A percentile compares a stretch with the other conserved stretches of the same genome.
Conservation (phyloP, 2,797 vertebrate genomes). For the Lagorchestes hirsutus region DNA sequence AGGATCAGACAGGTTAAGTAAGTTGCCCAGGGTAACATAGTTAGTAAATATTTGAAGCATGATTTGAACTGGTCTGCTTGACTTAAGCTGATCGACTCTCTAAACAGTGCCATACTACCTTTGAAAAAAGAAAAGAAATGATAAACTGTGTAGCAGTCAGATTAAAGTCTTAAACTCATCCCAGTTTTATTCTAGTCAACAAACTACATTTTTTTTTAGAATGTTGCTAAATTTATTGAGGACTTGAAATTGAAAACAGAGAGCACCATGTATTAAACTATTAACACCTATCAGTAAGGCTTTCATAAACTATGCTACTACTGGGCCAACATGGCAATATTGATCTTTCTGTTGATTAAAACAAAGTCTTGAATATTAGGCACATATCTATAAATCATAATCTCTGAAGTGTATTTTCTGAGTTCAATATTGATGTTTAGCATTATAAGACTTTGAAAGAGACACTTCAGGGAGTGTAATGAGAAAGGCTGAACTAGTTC, state of each 20-base stretch:
- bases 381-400: constrained; percentile 10
- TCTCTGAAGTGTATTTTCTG: not conserved
- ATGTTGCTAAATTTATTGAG: not conserved
- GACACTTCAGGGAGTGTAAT: not conserved
- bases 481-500: not conserved
- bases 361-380: constrained; percentile 24
- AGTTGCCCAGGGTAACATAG: not conserved
- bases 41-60: not conserved
- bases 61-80: not conserved
- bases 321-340: not conserved
- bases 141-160: not conserved
- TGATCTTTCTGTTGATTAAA: not conserved
- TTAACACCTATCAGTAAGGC: not conserved
- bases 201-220: not conserved
- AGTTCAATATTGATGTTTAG: not conserved
- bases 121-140: not conserved
- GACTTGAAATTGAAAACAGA: not conserved
- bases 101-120: not conserved
- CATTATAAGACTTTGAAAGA: not conserved
- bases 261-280: not conserved
- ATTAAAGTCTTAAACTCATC: not conserved
- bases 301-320: not conserved
- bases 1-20: not conserved
- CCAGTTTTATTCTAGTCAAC: not conserved
- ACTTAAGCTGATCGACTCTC: not conserved